A percentile compares a stretch with the other conserved stretches of the same genome.
Conservation (phyloP, 2,113 vertebrate species). For the Potamarius usumacintae region DNA sequence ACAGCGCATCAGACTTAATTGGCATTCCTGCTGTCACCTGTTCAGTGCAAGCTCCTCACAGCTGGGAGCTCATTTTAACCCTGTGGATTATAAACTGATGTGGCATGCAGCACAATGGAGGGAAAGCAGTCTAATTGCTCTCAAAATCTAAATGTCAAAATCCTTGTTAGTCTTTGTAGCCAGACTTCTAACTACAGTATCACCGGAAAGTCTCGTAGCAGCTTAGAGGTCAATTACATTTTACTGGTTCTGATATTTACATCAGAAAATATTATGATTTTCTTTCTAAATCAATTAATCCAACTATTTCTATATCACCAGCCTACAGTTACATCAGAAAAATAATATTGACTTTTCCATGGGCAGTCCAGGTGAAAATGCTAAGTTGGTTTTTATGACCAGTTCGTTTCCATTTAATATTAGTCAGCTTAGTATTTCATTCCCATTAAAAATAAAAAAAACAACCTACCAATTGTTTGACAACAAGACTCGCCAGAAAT, state of each 20-base stretch:
- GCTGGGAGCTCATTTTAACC: conserved; percentile 62
- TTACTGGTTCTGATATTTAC: neutral
- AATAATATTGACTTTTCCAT: neutral
- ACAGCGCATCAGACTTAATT: conserved; percentile 67
- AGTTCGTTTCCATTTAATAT: neutral
- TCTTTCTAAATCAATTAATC: neutral
- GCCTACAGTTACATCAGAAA: neutral
- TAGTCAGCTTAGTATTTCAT: neutral
- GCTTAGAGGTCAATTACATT: neutral
- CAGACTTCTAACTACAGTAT: neutral
- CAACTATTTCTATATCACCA: neutral
- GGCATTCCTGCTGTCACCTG: conserved; percentile 62
- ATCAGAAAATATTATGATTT: neutral
- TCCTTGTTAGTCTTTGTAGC: neutral
- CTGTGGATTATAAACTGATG: conserved; percentile 50
- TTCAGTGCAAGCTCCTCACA: conserved; percentile 50
- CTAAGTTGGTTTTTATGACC: neutral
- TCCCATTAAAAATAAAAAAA: neutral
- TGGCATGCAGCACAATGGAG: conserved; percentile 23
- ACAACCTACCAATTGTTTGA: neutral
- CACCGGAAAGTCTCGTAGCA: neutral
- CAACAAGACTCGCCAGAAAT: neutral
- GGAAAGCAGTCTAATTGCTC: conserved; percentile 54
- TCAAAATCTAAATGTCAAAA: conserved; percentile 58
- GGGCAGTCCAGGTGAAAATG: neutral